Conservation (phyloP, 2,797 vertebrate species). For the Gorsachius magnificus region DNA sequence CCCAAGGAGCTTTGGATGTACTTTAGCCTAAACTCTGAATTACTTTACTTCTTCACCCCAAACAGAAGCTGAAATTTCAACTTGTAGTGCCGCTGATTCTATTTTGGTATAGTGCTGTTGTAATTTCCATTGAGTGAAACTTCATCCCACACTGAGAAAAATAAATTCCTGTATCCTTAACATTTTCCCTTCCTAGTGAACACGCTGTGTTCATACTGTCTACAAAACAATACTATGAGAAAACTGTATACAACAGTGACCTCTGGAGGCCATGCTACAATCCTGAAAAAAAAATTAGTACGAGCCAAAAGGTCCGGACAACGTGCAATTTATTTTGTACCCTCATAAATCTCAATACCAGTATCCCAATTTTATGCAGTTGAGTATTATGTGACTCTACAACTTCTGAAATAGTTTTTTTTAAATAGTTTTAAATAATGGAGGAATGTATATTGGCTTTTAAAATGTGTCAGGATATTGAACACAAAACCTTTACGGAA, state of each 20-base stretch:
- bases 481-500: neutral
- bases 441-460: neutral
- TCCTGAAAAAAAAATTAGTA: neutral
- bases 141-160: constrained; percentile 2
- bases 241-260: constrained; percentile 48
- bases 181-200: constrained; percentile 43
- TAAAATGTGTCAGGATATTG: neutral
- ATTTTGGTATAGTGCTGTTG: constrained; percentile 4
- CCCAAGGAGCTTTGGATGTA: neutral
- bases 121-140: constrained; percentile 49
- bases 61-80: constrained; percentile 19
- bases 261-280: constrained; percentile 19
- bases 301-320: neutral
- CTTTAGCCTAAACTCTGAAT: neutral
- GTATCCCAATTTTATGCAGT: neutral
- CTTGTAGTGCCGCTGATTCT: neutral
- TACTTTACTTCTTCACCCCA: neutral
- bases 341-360: neutral
- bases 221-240: neutral
- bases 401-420: neutral
- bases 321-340: neutral
- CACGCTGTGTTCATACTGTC: neutral
- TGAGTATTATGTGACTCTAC: neutral
- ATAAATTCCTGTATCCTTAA: constrained; percentile 9
- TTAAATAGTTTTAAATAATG: neutral